Conservation (phyloP, 2,888 invertebrate genomes). For the Drosophila emarginata region DNA sequence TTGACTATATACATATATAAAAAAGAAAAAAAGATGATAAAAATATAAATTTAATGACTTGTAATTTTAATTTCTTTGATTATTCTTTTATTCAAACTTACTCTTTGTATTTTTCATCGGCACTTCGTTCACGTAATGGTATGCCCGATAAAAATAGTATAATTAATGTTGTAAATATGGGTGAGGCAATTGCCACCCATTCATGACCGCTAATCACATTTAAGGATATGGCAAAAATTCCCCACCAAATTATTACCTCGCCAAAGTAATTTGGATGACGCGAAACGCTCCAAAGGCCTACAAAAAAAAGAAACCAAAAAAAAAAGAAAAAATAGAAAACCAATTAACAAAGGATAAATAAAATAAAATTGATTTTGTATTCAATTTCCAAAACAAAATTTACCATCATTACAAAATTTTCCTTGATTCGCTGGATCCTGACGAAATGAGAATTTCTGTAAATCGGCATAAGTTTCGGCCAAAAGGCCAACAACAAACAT, state of each 20-base stretch:
- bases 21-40: not conserved
- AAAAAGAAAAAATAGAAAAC: not conserved
- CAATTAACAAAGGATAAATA: not conserved
- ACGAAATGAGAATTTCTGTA: conserved; percentile 95
- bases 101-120: conserved; percentile 95
- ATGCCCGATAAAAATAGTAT: conserved; percentile 95
- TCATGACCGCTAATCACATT: conserved; percentile 93
- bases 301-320: not conserved
- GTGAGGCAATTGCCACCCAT: conserved; percentile 92
- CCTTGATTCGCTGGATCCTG: conserved; percentile 94
- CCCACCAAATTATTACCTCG: conserved; percentile 96
- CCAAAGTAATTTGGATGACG: conserved; percentile 98
- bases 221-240: conserved; percentile 93
- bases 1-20: too few relatives aligned
- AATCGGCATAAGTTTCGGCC: conserved; percentile 94
- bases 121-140: conserved; percentile 92
- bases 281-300: conserved; percentile 92
- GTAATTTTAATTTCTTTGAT: not conserved
- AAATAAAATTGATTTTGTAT: not conserved
- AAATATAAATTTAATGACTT: conserved; percentile 13
- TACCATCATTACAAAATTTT: conserved; percentile 95
- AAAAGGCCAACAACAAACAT: conserved; percentile 92
- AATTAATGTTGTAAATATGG: conserved; percentile 93
- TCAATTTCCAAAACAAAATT: conserved; percentile 45
- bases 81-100: conserved; percentile 82